Evolutionary conservation across 2,797 vertebrate species (phyloP).

Genomic region (Protonibea diacanthus): DNA sequence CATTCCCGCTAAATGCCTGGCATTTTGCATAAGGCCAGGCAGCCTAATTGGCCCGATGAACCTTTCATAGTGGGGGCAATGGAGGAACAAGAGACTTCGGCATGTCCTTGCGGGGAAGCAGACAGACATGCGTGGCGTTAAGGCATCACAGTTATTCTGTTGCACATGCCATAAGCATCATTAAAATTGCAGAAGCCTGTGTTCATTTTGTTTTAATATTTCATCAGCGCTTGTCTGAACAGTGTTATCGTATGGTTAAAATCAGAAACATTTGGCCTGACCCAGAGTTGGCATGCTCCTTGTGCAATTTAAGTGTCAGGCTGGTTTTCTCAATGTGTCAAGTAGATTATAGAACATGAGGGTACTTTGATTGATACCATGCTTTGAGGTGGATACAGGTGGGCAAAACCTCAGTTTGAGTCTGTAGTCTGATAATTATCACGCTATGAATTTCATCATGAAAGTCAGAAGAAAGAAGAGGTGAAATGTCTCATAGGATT

Average conservation of each 20-base stretch:
- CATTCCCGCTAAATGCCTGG: slow-evolving; percentile 80
- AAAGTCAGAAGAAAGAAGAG: slow-evolving; percentile 44
- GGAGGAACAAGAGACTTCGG: slow-evolving; percentile 63
- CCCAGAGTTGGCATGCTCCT: slow-evolving; percentile 54
- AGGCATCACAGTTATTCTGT: slow-evolving; percentile 74
- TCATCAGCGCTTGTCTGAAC: slow-evolving; percentile 77
- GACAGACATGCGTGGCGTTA: slow-evolving; percentile 54
- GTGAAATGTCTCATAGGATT: slow-evolving; percentile 53
- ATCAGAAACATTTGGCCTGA: slow-evolving; percentile 74
- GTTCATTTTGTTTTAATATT: slow-evolving; percentile 83
- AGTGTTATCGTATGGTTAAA: slow-evolving; percentile 71
- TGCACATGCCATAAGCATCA: slow-evolving; percentile 82
- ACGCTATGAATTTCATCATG: slow-evolving; percentile 33
- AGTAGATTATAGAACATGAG: slow-evolving; percentile 39
- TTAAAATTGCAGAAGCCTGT: slow-evolving; percentile 83
- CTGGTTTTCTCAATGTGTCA: slow-evolving; percentile 57
- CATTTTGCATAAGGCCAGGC: slow-evolving; percentile 77
- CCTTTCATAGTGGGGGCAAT: slow-evolving; percentile 71
- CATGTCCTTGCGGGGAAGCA: slow-evolving; percentile 39
- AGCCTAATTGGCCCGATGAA: slow-evolving; percentile 81
- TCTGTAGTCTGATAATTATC: slow-evolving; percentile 23
- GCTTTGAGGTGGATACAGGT: slow-evolving; percentile 29
- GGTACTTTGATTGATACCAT: slow-evolving; percentile 17
- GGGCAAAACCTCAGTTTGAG: slow-evolving; percentile 7
- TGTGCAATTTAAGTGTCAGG: slow-evolving; percentile 64